Evolutionary conservation across 2,888 invertebrate species (phyloP).

Genomic region (Tryphoninae sp.): DNA sequence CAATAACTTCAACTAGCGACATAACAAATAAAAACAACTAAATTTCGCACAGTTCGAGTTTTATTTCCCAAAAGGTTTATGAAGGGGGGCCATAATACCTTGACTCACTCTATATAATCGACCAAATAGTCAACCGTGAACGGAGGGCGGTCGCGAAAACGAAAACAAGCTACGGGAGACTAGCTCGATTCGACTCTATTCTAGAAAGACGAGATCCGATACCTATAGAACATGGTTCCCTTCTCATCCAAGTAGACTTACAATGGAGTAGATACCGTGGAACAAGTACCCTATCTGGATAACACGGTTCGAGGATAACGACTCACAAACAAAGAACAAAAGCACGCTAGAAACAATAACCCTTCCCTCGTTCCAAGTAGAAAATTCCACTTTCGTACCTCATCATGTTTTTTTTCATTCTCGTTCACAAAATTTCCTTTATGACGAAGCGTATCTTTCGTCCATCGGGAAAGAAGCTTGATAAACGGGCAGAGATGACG

Average conservation of each 20-base stretch:
- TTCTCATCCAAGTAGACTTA: slow-evolving; percentile 10
- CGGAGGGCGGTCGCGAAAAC: slow-evolving; percentile 30
- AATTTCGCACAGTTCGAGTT: background rate
- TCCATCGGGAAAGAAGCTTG: no score
- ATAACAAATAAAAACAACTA: no score
- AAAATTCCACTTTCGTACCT: background rate
- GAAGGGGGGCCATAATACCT: no score
- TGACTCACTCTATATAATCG: background rate
- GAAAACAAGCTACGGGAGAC: slow-evolving; percentile 45
- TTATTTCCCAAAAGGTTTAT: no score
- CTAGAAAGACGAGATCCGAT: background rate
- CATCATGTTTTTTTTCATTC: background rate
- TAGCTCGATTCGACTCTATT: slow-evolving; percentile 16
- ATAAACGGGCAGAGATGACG: no score
- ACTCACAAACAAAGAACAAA: slow-evolving; percentile 20
- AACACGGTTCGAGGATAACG: slow-evolving; percentile 28
- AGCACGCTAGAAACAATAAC: background rate
- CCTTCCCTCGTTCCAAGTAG: background rate
- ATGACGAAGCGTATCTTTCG: background rate
- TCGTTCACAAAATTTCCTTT: background rate
- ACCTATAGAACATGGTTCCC: background rate
- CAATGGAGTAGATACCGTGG: slow-evolving; percentile 31
- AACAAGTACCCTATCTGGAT: slow-evolving; percentile 18
- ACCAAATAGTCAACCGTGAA: slow-evolving; percentile 8
- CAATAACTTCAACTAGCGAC: no score